Percentiles rank a stretch among this genome's conserved stretches.
Evolutionary conservation across 1,140 invertebrate species (phyloP).

Genomic region (Reticulitermes speratus): DNA sequence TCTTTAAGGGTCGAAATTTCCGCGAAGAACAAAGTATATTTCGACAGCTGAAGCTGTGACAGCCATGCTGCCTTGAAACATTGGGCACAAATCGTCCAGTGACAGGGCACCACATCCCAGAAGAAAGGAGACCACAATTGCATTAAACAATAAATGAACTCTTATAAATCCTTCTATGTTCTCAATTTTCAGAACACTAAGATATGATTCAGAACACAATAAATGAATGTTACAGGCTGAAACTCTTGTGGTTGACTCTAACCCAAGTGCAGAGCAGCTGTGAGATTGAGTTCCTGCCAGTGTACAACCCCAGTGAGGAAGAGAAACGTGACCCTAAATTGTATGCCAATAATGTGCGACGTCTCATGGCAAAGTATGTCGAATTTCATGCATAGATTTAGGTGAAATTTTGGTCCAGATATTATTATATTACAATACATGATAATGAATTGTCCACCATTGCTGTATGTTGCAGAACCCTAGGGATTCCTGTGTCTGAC

Average conservation of each 20-base stretch:
- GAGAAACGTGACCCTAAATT: constrained; percentile 86
- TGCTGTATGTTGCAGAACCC: constrained; percentile 56
- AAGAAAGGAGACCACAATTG: neutral
- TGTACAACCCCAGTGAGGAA: constrained; percentile 83
- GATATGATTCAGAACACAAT: too few relatives aligned
- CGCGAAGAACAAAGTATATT: too few relatives aligned
- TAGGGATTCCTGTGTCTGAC: constrained; percentile 82
- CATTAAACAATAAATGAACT: neutral
- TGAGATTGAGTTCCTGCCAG: constrained; percentile 93
- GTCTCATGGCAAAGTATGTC: constrained; percentile 87
- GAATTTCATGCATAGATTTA: neutral
- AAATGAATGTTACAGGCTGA: constrained; percentile 60
- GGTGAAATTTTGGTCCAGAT: too few relatives aligned
- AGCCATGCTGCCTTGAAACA: too few relatives aligned
- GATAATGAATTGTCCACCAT: neutral
- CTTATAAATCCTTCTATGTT: neutral
- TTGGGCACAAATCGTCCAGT: neutral
- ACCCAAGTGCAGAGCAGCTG: constrained; percentile 87
- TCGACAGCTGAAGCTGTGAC: too few relatives aligned
- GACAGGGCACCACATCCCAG: neutral
- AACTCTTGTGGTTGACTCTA: constrained; percentile 86
- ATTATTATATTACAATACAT: neutral
- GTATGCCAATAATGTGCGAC: constrained; percentile 87
- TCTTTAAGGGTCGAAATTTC: too few relatives aligned
- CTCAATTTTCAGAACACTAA: neutral